phyloP scores from a whole-genome alignment of 1,140 invertebrate genomes.

The Callitettix versicolor region DNA sequence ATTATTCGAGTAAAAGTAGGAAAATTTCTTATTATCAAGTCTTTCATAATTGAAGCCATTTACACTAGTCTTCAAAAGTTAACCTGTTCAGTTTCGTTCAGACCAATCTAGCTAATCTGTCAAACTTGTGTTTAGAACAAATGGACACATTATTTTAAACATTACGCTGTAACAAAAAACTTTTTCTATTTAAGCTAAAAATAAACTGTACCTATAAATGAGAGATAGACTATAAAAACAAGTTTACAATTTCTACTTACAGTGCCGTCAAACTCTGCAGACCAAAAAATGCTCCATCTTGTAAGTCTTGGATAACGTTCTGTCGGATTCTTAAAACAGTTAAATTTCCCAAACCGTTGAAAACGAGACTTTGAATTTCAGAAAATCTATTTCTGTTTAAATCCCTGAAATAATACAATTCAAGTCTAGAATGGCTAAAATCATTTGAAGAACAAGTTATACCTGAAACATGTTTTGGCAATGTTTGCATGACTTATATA shows the following conservation, averaged over 20 bases:
- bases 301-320: constrained; percentile 64
- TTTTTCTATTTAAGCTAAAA: neutral
- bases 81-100: no score
- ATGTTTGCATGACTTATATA: neutral
- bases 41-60: no score
- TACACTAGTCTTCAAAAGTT: no score
- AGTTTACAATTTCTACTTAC: no score
- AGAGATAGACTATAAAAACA: no score
- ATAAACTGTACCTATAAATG: neutral
- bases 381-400: constrained; percentile 69
- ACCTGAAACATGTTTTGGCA: neutral
- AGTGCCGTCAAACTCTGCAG: constrained; percentile 8
- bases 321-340: constrained; percentile 62
- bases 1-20: no score
- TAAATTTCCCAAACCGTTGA: constrained; percentile 61
- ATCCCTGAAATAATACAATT: constrained; percentile 45
- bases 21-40: no score
- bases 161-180: neutral
- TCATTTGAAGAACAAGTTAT: constrained; percentile 7
- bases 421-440: constrained; percentile 20
- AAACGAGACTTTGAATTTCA: constrained; percentile 66
- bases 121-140: no score
- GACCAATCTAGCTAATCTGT: no score
- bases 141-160: no score
- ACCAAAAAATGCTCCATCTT: constrained; percentile 83